Conservation (phyloP, 2,113 vertebrate species). For the Stegostoma tigrinum region DNA sequence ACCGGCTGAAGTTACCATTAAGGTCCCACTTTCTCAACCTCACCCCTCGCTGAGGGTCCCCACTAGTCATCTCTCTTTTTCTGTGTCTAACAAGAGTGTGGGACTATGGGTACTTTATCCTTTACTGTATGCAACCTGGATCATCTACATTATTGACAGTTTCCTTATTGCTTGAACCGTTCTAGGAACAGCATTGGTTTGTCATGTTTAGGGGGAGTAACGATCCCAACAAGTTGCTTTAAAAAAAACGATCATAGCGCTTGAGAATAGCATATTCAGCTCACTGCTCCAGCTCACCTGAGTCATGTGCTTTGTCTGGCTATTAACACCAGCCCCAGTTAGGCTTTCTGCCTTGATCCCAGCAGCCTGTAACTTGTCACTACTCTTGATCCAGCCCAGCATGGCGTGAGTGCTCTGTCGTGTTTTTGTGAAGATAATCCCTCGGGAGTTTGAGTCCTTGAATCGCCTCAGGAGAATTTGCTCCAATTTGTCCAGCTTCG, state of each 20-base stretch:
- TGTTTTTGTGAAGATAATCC: conserved; percentile 75
- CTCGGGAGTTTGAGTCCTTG: conserved; percentile 47
- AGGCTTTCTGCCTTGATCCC: conserved; percentile 61
- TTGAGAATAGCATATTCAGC: not conserved
- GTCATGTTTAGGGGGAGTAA: not conserved
- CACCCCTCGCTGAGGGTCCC: too few species aligned
- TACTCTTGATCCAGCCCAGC: conserved; percentile 66
- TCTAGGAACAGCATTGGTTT: not conserved
- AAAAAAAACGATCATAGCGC: not conserved
- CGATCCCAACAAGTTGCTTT: not conserved
- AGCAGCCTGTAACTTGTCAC: conserved; percentile 40
- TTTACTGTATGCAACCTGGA: not conserved
- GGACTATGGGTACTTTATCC: too few species aligned
- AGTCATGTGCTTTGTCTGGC: conserved; percentile 70
- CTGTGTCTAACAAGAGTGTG: too few species aligned
- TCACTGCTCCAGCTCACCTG: conserved; percentile 56
- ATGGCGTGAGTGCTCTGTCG: conserved; percentile 68
- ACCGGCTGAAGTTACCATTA: too few species aligned
- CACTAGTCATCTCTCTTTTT: too few species aligned
- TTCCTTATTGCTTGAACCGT: not conserved
- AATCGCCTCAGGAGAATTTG: conserved; percentile 65
- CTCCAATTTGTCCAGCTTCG: conserved; percentile 67
- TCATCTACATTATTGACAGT: not conserved
- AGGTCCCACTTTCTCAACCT: too few species aligned
- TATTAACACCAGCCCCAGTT: conserved; percentile 62